These are phyloP conservation scores for Synchiropus splendidus DNA, from an alignment of 2,113 vertebrate genomes.

Conservation along the genomic window DNA sequence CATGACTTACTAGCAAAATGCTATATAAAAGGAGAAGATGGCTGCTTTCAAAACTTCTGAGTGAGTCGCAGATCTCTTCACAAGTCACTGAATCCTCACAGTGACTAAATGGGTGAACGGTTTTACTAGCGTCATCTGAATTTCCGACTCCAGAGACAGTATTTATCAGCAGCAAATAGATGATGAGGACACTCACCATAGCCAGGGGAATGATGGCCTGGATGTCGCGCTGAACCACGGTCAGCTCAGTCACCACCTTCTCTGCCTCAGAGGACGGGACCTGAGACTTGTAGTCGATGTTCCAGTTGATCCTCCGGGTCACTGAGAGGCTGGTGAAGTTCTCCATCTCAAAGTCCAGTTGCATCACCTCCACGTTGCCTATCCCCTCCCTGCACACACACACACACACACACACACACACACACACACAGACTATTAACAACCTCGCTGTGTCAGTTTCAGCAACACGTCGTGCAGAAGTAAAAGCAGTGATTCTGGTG, in stretches of 20 bases:
- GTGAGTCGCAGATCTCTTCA: no score
- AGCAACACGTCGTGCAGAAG: neutral
- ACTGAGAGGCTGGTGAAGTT: slow-evolving; percentile 98
- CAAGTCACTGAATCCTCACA: no score
- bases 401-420: slow-evolving; percentile 1
- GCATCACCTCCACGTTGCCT: slow-evolving; percentile 83
- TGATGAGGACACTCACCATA: slow-evolving; percentile 80
- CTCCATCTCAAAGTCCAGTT: slow-evolving; percentile 98
- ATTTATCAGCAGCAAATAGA: neutral
- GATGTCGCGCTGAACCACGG: slow-evolving; percentile 91
- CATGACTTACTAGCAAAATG: no score
- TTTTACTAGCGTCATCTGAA: no score
- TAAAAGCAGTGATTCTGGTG: neutral
- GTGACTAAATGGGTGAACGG: no score
- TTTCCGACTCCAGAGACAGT: no score
- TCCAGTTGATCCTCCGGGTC: slow-evolving; percentile 96
- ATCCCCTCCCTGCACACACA: slow-evolving; percentile 65
- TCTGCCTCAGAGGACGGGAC: slow-evolving; percentile 80
- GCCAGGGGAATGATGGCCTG: slow-evolving; percentile 91
- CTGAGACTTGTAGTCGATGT: slow-evolving; percentile 87
- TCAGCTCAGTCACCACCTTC: slow-evolving; percentile 90
- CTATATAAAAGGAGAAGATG: no score
- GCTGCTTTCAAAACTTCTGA: no score
- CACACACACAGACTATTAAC: slow-evolving; percentile 3
- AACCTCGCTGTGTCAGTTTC: neutral